Evolutionary conservation across 2,888 invertebrate species (phyloP).

Genomic region (Chrysopilus asiliformis): DNA sequence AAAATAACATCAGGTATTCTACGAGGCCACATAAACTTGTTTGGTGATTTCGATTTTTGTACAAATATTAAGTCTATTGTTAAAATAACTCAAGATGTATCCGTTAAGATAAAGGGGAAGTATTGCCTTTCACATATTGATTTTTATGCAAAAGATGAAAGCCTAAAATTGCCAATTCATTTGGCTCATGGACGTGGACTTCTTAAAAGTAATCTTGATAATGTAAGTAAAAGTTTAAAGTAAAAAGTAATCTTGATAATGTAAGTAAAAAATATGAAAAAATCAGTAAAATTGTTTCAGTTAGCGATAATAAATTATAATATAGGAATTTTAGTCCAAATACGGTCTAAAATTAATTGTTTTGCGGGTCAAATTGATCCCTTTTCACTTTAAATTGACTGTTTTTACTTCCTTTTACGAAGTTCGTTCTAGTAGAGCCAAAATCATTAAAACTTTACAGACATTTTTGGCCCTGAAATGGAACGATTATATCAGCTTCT

Average conservation of each 20-base stretch:
- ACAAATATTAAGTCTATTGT: slow-evolving; percentile 42
- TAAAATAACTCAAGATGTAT: slow-evolving; percentile 44
- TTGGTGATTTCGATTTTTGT: slow-evolving; percentile 59
- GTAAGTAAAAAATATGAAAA: not conserved
- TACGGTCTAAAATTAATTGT: too few relatives aligned
- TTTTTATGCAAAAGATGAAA: slow-evolving; percentile 42
- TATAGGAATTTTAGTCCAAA: not conserved
- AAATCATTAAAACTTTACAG: too few relatives aligned
- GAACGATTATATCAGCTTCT: too few relatives aligned
- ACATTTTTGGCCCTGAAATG: too few relatives aligned
- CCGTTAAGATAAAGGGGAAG: slow-evolving; percentile 50
- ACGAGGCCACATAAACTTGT: slow-evolving; percentile 55
- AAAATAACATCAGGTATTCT: slow-evolving; percentile 54
- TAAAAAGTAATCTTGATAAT: not conserved
- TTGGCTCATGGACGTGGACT: slow-evolving; percentile 50
- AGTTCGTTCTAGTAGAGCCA: too few relatives aligned
- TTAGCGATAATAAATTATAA: not conserved
- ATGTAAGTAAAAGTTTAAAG: slow-evolving; percentile 35
- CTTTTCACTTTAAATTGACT: too few relatives aligned
- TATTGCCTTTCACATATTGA: slow-evolving; percentile 56
- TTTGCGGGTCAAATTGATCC: too few relatives aligned
- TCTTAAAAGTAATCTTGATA: slow-evolving; percentile 48
- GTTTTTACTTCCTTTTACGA: too few relatives aligned
- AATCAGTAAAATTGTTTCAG: too few relatives aligned
- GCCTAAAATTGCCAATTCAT: slow-evolving; percentile 48